Evolutionary conservation across 2,888 invertebrate species (phyloP), one percentile per base, ranked within the genome.

Genomic region (Trypoxylon attenuatum): DNA sequence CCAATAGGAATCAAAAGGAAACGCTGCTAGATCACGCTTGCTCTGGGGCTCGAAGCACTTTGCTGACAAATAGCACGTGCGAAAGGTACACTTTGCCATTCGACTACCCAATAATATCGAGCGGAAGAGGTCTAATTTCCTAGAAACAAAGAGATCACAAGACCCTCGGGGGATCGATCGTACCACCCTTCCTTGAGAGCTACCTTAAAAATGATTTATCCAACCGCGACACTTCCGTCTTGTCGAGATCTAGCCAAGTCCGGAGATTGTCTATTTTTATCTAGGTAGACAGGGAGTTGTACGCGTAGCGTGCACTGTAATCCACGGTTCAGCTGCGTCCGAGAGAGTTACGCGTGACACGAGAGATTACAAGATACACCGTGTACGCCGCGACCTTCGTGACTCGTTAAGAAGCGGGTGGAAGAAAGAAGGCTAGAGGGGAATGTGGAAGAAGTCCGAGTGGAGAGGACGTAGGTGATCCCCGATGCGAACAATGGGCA

Each of bases 401-500:
- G 45, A 43, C 29, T 54, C 13, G 33, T 42, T 4, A 43, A 22
- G 25, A 29, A 51, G 19, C 8, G 18, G 19, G 5, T 21, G 19
- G 6, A 43, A 22, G 33, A 27, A 53, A 19, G 2, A 29, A 22
- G 33, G 27, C 8, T n/a, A 23, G 2, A 16, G 5, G 25, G 41
- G 42, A 19, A 50, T 54, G 39, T 39, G 47, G n/a, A n/a, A n/a
- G n/a, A n/a, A n/a, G n/a, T n/a, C n/a, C n/a, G n/a, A n/a, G n/a
- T n/a, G n/a, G n/a, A n/a, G n/a, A n/a, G n/a, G n/a, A n/a, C n/a
- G n/a, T n/a, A n/a, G n/a, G n/a, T n/a, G n/a, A n/a, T n/a, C n/a
- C n/a, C n/a, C n/a, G n/a, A n/a, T n/a, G 50, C 60, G 66, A 61
- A 68, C 68, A 68, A 68, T 68, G 53, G 68, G 3, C 29, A 66